These are phyloP conservation scores for Anthrax anthrax DNA, from an alignment of 2,888 invertebrate genomes.

Conservation along the genomic window DNA sequence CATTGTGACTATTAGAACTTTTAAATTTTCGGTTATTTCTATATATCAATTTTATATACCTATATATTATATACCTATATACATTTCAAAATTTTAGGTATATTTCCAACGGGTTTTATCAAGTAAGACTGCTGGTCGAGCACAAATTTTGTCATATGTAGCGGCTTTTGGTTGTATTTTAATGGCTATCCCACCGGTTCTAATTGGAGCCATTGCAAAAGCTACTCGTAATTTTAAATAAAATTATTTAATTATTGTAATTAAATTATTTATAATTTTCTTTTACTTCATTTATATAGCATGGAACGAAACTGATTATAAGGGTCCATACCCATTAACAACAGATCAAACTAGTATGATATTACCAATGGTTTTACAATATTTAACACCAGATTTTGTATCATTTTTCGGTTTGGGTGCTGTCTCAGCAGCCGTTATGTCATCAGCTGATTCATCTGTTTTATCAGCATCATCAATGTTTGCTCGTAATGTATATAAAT, in stretches of 20 bases:
- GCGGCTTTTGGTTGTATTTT: conserved; percentile 91
- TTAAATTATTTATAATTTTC: background rate
- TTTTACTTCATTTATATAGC: conserved; percentile 40
- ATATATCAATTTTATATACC: too few relatives aligned
- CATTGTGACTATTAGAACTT: too few relatives aligned
- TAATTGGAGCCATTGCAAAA: conserved; percentile 94
- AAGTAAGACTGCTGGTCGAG: conserved; percentile 84
- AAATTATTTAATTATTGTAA: background rate
- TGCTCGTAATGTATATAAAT: conserved; percentile 94
- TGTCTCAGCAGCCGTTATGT: conserved; percentile 98
- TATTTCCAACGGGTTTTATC: conserved; percentile 97
- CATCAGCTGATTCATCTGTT: conserved; percentile 96
- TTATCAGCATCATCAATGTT: conserved; percentile 98
- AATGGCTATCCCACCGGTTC: conserved; percentile 93
- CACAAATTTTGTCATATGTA: conserved; percentile 88
- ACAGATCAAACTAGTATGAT: conserved; percentile 81
- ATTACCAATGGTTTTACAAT: conserved; percentile 91
- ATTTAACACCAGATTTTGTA: conserved; percentile 88
- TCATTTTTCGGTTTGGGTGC: conserved; percentile 97
- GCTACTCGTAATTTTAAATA: conserved; percentile 58
- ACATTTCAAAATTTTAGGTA: too few relatives aligned
- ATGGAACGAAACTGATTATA: conserved; percentile 89
- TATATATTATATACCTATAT: too few relatives aligned
- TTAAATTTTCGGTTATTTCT: too few relatives aligned
- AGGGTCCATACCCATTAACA: conserved; percentile 58